Percentiles rank a stretch among this genome's conserved stretches.
These are phyloP conservation scores for Trichoplusia ni DNA, from an alignment of 1,140 invertebrate genomes.

Conservation along the genomic window DNA sequence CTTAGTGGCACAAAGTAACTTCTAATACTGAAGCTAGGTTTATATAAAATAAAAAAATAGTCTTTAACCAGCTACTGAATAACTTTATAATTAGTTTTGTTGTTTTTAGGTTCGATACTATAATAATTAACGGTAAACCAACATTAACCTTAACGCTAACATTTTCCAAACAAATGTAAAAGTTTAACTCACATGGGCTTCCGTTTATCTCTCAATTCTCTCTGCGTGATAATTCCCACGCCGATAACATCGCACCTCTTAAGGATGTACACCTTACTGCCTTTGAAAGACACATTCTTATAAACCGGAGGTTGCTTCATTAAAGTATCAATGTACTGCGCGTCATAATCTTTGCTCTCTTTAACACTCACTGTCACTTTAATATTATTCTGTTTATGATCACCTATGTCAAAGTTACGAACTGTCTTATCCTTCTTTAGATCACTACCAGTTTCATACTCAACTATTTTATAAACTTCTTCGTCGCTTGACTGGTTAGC, in stretches of 20 bases:
- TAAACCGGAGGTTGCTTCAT: constrained; percentile 36
- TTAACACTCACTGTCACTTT: constrained; percentile 43
- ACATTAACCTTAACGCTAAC: not conserved
- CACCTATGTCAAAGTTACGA: constrained; percentile 37
- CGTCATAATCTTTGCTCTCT: constrained; percentile 32
- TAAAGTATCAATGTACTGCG: constrained; percentile 38
- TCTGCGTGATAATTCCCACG: constrained; percentile 63
- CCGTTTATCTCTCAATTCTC: constrained; percentile 46
- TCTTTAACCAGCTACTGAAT: no score
- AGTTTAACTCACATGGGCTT: constrained; percentile 58
- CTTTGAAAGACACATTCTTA: constrained; percentile 54
- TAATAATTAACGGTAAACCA: no score
- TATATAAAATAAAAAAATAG: no score
- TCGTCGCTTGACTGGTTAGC: constrained; percentile 54
- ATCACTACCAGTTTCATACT: constrained; percentile 56
- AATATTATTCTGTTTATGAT: constrained; percentile 39
- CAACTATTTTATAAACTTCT: constrained; percentile 67
- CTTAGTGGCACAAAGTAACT: no score
- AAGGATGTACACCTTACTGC: constrained; percentile 48
- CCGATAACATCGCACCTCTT: constrained; percentile 58
- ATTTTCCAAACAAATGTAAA: constrained; percentile 20
- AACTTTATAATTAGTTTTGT: no score
- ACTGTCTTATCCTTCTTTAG: constrained; percentile 36
- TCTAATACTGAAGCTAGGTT: no score
- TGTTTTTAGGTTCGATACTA: no score